Percentiles rank a stretch among this genome's conserved stretches.
Evolutionary conservation across 2,888 invertebrate species (phyloP).

Genomic region (Thalpophila matura): DNA sequence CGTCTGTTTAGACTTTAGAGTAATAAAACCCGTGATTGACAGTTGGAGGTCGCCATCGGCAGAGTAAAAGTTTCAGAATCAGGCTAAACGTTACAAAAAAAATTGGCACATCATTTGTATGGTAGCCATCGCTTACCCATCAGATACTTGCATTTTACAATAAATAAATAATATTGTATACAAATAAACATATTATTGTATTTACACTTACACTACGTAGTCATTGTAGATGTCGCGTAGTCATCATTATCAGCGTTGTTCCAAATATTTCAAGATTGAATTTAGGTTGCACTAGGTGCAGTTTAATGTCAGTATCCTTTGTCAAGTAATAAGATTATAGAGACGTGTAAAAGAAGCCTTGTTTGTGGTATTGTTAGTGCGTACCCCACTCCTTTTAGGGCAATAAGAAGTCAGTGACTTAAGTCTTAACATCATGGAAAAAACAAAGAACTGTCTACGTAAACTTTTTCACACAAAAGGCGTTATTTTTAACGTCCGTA

Average conservation of each 20-base stretch:
- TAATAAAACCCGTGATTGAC: constrained; percentile 75
- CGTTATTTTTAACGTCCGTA: constrained; percentile 39
- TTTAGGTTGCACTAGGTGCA: background rate
- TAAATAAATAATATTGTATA: no score
- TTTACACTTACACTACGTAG: background rate
- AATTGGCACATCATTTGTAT: constrained; percentile 58
- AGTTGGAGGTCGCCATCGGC: constrained; percentile 71
- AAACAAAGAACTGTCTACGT: constrained; percentile 35
- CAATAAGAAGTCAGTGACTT: constrained; percentile 34
- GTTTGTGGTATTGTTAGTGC: constrained; percentile 16
- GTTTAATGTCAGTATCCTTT: background rate
- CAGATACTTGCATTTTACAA: constrained; percentile 16
- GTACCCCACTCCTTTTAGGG: constrained; percentile 32
- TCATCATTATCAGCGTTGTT: background rate
- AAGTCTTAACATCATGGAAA: constrained; percentile 22
- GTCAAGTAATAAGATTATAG: constrained; percentile 1
- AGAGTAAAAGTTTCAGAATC: constrained; percentile 70
- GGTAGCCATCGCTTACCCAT: constrained; percentile 19
- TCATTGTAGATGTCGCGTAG: background rate
- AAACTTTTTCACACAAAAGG: constrained; percentile 47
- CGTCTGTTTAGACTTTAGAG: constrained; percentile 72
- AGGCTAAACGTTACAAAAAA: constrained; percentile 67
- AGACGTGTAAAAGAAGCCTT: constrained; percentile 9
- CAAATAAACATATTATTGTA: constrained; percentile 6
- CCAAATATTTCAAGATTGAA: no score